Evolutionary conservation across 2,113 vertebrate species (phyloP), one percentile per base, ranked within the genome.

Genomic region (Synchiropus splendidus): DNA sequence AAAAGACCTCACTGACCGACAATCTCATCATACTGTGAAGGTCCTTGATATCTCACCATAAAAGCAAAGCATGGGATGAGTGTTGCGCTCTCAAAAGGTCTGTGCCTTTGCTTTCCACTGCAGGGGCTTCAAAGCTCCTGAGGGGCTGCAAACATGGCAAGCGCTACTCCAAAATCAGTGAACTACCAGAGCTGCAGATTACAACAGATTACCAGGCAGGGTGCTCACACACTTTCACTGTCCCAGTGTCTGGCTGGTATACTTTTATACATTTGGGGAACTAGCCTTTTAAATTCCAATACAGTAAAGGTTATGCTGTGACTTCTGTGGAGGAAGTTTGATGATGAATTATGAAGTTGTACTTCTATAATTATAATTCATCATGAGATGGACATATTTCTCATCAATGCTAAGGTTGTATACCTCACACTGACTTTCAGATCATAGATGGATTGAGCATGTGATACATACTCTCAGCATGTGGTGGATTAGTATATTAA

Each of bases 401-500:
- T 5, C 14, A 30, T 11, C 36, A 33, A n/a, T 16, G 33, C 15
- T 40, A 12, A 41, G n/a, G 27, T 59, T 30, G 16, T 31, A 34
- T 17, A 32, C 15, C 35, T 21, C 13, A 35, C 34, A 35, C 34
- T n/a, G 27, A 16, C n/a, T 16, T n/a, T 36, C 43, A 42, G 18
- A 27, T 37, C 21, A 17, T 47, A 48, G 49, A 50, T 38, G 32
- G 47, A 52, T 6, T 38, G 52, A 52, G 53, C 61, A 73, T 14
- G 61, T 48, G 64, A 58, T 68, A 51, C 58, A 62, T 59, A 58
- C 66, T 68, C 72, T 48, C 72, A 72, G 67, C 75, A 74, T 74
- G 75, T 55, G 65, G 67, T 64, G 65, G 70, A 76, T 80, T 78
- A 78, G 72, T 68, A 65, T 54, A 62, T 74, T 74, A 72, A 76